Evolutionary conservation across 2,797 vertebrate species (phyloP).

Genomic region (Acipenser transmontanus): DNA sequence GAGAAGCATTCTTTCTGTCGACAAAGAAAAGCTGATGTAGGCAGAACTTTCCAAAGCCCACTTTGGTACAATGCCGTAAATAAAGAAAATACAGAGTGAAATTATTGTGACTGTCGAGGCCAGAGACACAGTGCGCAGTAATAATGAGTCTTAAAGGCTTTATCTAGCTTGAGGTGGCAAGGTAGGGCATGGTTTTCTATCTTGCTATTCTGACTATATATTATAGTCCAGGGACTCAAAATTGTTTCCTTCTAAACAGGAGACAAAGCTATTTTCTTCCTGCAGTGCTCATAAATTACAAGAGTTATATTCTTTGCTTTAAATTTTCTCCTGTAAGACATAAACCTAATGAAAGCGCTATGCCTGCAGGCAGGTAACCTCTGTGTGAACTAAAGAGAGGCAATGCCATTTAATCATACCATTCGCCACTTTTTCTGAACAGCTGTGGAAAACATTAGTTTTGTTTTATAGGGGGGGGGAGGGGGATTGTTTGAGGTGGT

Average conservation of each 20-base stretch:
- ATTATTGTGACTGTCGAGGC: conserved; percentile 22
- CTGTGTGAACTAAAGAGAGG: conserved; percentile 70
- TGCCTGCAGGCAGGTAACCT: conserved; percentile 72
- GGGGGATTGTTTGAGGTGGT: conserved; percentile 47
- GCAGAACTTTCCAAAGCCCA: conserved; percentile 1
- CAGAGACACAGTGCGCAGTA: conserved; percentile 22
- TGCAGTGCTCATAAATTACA: conserved; percentile 45
- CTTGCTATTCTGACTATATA: conserved; percentile 42
- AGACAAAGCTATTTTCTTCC: conserved; percentile 54
- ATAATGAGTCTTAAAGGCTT: conserved; percentile 31
- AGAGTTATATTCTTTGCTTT: conserved; percentile 54
- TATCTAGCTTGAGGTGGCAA: conserved; percentile 28
- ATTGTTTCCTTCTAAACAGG: conserved; percentile 37
- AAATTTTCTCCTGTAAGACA: conserved; percentile 65
- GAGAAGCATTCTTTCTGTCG: not conserved
- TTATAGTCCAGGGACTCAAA: conserved; percentile 41
- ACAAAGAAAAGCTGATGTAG: not conserved
- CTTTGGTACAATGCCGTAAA: not conserved
- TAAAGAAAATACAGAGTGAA: conserved; percentile 13
- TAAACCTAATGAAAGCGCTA: conserved; percentile 73
- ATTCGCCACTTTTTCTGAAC: conserved; percentile 47
- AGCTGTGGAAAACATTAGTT: conserved; percentile 56
- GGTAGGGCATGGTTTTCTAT: conserved; percentile 35
- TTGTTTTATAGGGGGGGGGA: conserved; percentile 45
- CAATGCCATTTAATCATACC: conserved; percentile 75